phyloP scores from a whole-genome alignment of 2,797 vertebrate genomes.

The Limnodromus scolopaceus region DNA sequence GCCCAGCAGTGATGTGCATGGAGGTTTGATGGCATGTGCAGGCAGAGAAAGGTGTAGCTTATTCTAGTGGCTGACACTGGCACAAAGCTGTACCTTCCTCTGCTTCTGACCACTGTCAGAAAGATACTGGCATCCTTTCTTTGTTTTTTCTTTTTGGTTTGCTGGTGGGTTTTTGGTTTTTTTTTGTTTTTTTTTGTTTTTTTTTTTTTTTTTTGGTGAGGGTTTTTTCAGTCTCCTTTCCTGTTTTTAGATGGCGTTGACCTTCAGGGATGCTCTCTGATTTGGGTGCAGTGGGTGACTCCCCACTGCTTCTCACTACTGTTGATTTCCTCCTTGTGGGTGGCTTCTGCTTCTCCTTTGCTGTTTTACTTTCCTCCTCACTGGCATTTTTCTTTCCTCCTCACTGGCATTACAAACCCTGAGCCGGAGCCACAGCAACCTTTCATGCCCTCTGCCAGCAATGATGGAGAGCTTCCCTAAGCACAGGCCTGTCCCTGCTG shows the following conservation, averaged over 20 bases:
- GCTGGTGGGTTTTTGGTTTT: no score
- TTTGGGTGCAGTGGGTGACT: not conserved
- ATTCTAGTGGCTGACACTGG: not conserved
- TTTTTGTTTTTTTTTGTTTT: no score
- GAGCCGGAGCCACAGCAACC: not conserved
- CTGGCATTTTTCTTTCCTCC: not conserved
- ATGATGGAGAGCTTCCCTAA: not conserved
- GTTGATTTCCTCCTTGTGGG: not conserved
- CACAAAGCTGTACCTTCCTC: not conserved
- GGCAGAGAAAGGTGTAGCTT: not conserved
- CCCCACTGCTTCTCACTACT: not conserved
- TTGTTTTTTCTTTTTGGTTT: not conserved
- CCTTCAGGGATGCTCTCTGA: not conserved
- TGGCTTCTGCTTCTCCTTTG: not conserved
- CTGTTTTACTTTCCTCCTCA: not conserved
- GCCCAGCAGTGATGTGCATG: accelerated
- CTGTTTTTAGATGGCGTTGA: not conserved
- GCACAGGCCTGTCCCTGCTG: not conserved
- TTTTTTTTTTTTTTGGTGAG: accelerated
- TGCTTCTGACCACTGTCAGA: not conserved
- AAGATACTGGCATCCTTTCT: not conserved
- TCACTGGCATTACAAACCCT: not conserved
- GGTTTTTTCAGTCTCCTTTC: not conserved
- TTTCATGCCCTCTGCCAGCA: not conserved
- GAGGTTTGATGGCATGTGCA: not conserved